Evolutionary conservation across 2,113 vertebrate genomes (phyloP), one percentile per base, ranked within the genome.

Genomic region (Crotophaga sulcirostris): DNA sequence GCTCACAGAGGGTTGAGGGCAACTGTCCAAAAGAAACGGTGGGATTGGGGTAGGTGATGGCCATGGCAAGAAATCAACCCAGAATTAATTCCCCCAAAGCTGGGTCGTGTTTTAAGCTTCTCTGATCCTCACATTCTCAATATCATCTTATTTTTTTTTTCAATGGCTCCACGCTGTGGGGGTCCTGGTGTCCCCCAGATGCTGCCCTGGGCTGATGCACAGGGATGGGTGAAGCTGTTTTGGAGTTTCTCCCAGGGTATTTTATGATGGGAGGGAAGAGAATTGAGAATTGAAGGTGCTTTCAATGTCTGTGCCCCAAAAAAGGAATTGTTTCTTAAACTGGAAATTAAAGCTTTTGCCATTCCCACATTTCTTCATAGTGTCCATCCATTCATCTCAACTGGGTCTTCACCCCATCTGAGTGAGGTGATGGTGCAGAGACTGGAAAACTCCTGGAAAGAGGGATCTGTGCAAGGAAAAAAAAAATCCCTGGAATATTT

Each of bases 151-250:
- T 24, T 56, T 40, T 52, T 25, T 3, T 5, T 3, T 7, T 23
- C 2, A 0, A 9, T 4, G 11, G n/a, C 25, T 8, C 3, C 1
- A 5, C 38, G 40, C 26, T 4, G 2, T 8, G 23, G 11, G 6
- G 51, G 29, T 38, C 45, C 40, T 31, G 34, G 20, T 18, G 63
- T 14, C 25, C 8, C 29, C 13, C 0, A 3, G 11, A n/a, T 5
- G 23, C 40, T 45, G 36, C 54, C 44, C 29, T 34, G 9, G 70
- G 49, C 33, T 59, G 77, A 7, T 6, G 42, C 26, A 2, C 3
- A 2, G 49, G 67, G 67, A 16, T 14, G 60, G 60, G 55, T 5
- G 67, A 78, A 72, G 54, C 36, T 11, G 40, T 38, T 74, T 16
- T n/a, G 0, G 31, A 51, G 12, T 45, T 64, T 51, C 16, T 31